Evolutionary conservation across 2,888 invertebrate genomes (phyloP), one percentile per base, ranked within the genome.

Genomic region (Glyphotaelius pellucidus): DNA sequence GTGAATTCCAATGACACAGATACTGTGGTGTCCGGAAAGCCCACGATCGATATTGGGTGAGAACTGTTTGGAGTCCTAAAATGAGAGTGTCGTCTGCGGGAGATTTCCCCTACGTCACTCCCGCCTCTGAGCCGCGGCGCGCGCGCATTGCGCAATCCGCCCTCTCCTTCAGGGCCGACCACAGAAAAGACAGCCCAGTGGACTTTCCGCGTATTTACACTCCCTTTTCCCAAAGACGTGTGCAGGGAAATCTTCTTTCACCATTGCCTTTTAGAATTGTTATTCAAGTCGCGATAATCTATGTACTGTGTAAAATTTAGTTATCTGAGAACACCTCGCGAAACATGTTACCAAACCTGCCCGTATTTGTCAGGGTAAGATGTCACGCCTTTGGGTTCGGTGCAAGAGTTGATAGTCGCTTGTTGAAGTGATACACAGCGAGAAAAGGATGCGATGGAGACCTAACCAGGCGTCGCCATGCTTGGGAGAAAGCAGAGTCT

Each of bases 401-500:
- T 12, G 31, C 32, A 14, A 32, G 31, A 7, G 67, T 83, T 12
- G 19, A 35, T 30, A 35, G 35, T 83, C 19, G 15, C 19, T 9
- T n/a, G 83, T 83, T 32, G 67, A 67, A 67, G 67, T 67, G 67
- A 67, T 25, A 19, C 7, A 67, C 67, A 15, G 19, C 2, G 52
- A 52, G 1, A 15, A 52, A 15, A 67, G 67, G 67, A 67, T 67
- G 85, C n/a, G 42, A n/a, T 31, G 85, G 42, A 85, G n/a, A 9
- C 85, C 85, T n/a, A 67, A 19, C 25, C 32, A 89, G 38, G 14
- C 31, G 19, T 32, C 79, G 80, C 32, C 94, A 99, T 99, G 99
- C 97, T 99, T 95, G 98, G 99, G 94, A 97, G 99, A 94, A 99
- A 99, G 95, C 99, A 99, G 96, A 99, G 99, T 96, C 96, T 99